Conservation (phyloP, 2,888 invertebrate genomes). For the Lithophane leautieri region DNA sequence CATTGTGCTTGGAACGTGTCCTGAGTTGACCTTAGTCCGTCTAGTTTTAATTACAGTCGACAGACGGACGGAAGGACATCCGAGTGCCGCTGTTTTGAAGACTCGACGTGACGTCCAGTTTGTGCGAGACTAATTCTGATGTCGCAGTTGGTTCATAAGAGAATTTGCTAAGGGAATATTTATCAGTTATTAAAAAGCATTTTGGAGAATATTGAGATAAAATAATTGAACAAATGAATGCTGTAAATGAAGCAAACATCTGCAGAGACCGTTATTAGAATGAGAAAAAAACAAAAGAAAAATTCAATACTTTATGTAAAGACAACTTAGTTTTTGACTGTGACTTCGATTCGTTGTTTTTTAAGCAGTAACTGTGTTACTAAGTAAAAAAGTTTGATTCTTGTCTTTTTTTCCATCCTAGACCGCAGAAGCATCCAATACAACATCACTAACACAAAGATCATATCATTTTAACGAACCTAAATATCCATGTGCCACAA, state of each 20-base stretch:
- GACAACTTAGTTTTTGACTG: background rate
- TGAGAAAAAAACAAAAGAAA: background rate
- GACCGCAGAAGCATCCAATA: background rate
- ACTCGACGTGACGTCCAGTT: slow-evolving; percentile 51
- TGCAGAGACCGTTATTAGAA: background rate
- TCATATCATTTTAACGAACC: too few relatives aligned
- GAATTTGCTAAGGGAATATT: slow-evolving; percentile 14
- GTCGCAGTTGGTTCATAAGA: slow-evolving; percentile 19
- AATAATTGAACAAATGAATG: background rate
- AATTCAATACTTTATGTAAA: background rate
- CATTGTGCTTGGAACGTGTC: slow-evolving; percentile 50
- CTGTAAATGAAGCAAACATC: background rate
- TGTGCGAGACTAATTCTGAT: slow-evolving; percentile 37
- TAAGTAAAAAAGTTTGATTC: background rate
- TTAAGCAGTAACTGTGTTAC: background rate
- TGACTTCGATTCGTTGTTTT: background rate
- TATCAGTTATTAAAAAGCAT: background rate
- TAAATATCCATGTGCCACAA: background rate
- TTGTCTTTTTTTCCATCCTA: background rate
- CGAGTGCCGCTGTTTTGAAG: slow-evolving; percentile 57
- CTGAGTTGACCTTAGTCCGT: slow-evolving; percentile 60
- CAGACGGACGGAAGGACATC: slow-evolving; percentile 64
- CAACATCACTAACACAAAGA: background rate
- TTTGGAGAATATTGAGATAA: background rate
- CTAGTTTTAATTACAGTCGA: slow-evolving; percentile 67